phyloP scores from a whole-genome alignment of 2,113 vertebrate species.

The Ammospiza caudacuta region DNA sequence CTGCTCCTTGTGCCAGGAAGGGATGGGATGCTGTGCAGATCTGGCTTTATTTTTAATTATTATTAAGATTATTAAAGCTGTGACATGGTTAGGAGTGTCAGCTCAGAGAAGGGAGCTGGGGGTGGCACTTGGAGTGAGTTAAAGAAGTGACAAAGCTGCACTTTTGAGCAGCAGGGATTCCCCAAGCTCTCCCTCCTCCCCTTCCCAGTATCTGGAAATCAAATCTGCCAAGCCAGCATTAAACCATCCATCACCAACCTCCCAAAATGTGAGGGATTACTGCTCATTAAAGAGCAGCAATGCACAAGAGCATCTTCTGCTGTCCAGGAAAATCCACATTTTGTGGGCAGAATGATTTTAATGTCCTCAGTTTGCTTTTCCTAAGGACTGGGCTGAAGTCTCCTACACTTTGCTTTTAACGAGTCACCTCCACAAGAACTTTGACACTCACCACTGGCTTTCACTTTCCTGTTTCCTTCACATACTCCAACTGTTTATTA shows the following conservation, averaged over 20 bases:
- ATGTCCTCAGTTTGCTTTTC: neutral
- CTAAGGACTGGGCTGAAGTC: neutral
- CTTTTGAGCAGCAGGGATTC: neutral
- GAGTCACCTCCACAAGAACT: neutral
- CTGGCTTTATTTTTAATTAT: neutral
- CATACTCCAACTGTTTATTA: neutral
- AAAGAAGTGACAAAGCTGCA: neutral
- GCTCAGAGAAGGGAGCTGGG: neutral
- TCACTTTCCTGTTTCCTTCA: neutral
- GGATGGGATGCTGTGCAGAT: neutral
- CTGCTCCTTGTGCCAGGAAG: neutral
- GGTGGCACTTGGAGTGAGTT: neutral
- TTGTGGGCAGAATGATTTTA: neutral
- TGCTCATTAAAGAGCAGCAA: neutral
- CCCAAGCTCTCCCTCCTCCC: neutral
- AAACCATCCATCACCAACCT: neutral
- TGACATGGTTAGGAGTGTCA: neutral
- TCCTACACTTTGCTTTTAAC: neutral
- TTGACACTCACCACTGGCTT: neutral
- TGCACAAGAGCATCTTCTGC: neutral
- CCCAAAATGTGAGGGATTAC: neutral
- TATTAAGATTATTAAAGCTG: neutral
- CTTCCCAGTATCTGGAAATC: neutral
- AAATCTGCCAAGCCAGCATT: neutral
- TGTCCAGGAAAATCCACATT: neutral